Base-by-base conservation (phyloP, 2,113 vertebrate species). In the Kryptolebias marmoratus region DNA sequence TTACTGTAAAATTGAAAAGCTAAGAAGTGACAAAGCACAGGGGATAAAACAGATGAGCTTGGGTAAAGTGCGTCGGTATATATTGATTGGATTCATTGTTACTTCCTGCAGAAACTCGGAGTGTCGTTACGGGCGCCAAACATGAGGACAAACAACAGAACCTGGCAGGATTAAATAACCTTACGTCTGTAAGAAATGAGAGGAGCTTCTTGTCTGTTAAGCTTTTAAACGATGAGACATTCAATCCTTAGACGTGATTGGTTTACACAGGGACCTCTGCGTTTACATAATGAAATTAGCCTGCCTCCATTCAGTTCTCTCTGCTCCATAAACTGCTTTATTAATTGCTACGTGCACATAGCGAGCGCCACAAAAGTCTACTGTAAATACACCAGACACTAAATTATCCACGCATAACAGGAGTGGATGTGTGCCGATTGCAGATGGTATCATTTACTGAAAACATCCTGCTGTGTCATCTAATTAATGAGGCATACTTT, bases 401-500 rank as follows among this genome's bases (percentile, higher is more conserved):
- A 80, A 87, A 72, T 76, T 73, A 74, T 44, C 61, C 22, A 7
- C 73, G 74, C 32, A 54, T n/a, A 50, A 39, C 55, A 36, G 12
- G 32, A 80, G 55, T 31, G 66, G 72, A 50, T 79, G 57, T 69
- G 49, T 64, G 84, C 77, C 66, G 74, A 89, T 72, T 55, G 47
- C 52, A 64, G 49, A 69, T 71, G 73, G 36, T 44, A 65, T 61
- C 59, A 75, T 86, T 42, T 83, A 82, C 55, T 86, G 71, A 61
- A 57, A 75, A 67, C 58, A 70, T 64, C 62, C 79, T 11, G 4
- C 68, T 32, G 64, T 80, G 63, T 82, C 68, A 77, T 84, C 90
- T 86, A 80, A 79, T 68, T 87, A 87, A 85, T 76, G 75, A 67
- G 77, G 64, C 27, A 82, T 73, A 75, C 22, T 84, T 79, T 87